Evolutionary conservation across 2,888 invertebrate genomes (phyloP).

Genomic region (Drosophila demipolita): DNA sequence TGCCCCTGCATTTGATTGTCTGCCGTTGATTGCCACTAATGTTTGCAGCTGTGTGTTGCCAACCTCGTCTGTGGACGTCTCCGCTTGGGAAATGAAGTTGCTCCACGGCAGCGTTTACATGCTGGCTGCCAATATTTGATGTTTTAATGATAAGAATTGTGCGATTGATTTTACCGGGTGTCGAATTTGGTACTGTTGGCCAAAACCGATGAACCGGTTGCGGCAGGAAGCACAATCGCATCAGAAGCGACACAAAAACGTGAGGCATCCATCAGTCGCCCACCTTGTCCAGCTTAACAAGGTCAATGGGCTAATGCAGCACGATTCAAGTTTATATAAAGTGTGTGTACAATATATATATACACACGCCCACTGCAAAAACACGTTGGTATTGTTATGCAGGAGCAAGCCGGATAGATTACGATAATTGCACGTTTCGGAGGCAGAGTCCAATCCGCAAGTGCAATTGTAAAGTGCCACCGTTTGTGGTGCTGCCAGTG

Average conservation of each 20-base stretch:
- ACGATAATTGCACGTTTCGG: slow-evolving; percentile 73
- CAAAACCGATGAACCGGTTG: slow-evolving; percentile 28
- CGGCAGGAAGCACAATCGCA: slow-evolving; percentile 38
- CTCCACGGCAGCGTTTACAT: slow-evolving; percentile 70
- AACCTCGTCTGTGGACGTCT: slow-evolving; percentile 51
- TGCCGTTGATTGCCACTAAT: slow-evolving; percentile 77
- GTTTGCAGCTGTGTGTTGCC: slow-evolving; percentile 70
- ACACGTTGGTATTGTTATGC: slow-evolving; percentile 24
- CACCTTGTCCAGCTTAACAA: slow-evolving; percentile 62
- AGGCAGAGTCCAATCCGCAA: slow-evolving; percentile 73
- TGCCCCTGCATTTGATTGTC: slow-evolving; percentile 71
- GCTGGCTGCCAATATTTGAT: slow-evolving; percentile 73
- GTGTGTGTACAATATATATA: slow-evolving; percentile 1
- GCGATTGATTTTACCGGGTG: slow-evolving; percentile 77
- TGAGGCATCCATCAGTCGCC: slow-evolving; percentile 57
- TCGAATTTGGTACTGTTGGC: slow-evolving; percentile 57
- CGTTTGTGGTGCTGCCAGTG: slow-evolving; percentile 60
- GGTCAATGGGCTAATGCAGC: slow-evolving; percentile 77
- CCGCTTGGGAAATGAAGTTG: slow-evolving; percentile 69
- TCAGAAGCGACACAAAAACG: slow-evolving; percentile 68
- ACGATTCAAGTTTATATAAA: slow-evolving; percentile 26
- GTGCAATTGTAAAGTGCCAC: slow-evolving; percentile 84
- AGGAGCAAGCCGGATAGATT: slow-evolving; percentile 57
- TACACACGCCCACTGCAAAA: slow-evolving; percentile 51
- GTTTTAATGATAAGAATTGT: slow-evolving; percentile 79